A percentile compares a stretch with the other conserved stretches of the same genome.
Conservation (phyloP, 2,113 vertebrate genomes). For the Syngnathus scovelli region DNA sequence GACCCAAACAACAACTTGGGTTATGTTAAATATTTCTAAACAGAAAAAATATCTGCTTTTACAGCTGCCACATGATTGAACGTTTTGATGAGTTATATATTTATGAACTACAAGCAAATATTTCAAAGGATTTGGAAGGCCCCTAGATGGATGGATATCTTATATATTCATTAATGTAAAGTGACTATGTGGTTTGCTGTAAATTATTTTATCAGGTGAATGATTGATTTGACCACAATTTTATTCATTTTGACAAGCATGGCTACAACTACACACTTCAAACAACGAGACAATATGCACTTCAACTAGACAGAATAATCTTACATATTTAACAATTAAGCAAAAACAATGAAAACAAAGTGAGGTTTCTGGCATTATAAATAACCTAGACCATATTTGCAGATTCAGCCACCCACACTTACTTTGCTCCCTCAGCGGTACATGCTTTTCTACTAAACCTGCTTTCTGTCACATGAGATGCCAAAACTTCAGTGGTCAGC, state of each 20-base stretch:
- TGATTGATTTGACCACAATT: neutral
- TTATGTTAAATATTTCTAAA: neutral
- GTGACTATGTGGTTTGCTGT: no score
- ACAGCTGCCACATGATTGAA: neutral
- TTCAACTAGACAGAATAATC: slow-evolving; percentile 13
- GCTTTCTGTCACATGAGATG: slow-evolving; percentile 8
- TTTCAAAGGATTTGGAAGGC: neutral
- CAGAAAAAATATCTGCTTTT: neutral
- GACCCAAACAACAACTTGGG: slow-evolving; percentile 5
- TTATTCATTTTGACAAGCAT: slow-evolving; percentile 45
- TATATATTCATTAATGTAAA: no score
- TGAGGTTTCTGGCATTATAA: slow-evolving; percentile 10
- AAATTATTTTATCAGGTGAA: neutral
- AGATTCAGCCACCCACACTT: slow-evolving; percentile 39
- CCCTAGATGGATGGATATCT: no score
- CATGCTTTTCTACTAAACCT: slow-evolving; percentile 36
- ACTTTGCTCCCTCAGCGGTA: slow-evolving; percentile 38
- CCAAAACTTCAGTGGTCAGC: slow-evolving; percentile 9
- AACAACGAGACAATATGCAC: slow-evolving; percentile 19
- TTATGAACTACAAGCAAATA: neutral
- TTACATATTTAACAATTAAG: slow-evolving; percentile 4
- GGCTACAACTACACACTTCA: slow-evolving; percentile 34
- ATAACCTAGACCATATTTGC: slow-evolving; percentile 2
- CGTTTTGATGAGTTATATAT: neutral
- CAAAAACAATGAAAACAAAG: slow-evolving; percentile 15